Evolutionary conservation across 2,888 invertebrate genomes (phyloP).

Genomic region (Antheraea assamensis): DNA sequence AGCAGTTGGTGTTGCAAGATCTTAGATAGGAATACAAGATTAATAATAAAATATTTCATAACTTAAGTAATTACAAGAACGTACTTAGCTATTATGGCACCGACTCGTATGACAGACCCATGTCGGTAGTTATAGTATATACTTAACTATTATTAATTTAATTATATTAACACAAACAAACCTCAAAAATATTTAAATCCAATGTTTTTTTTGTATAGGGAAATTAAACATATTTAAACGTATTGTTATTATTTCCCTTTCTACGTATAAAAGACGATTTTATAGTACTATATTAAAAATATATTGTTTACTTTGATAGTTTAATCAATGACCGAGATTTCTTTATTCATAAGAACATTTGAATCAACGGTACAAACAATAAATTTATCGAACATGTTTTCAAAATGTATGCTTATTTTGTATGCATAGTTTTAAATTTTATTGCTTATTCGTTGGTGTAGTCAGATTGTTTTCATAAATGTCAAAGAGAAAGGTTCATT

Average conservation of each 20-base stretch:
- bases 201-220: neutral
- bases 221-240: neutral
- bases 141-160: neutral
- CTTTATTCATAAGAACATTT: neutral
- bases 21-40: neutral
- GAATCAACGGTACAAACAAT: conserved; percentile 4
- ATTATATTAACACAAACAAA: neutral
- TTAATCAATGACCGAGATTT: neutral
- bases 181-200: neutral
- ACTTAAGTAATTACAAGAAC: neutral
- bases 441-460: neutral
- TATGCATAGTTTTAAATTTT: neutral
- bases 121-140: neutral
- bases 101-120: neutral
- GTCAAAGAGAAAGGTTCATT: conserved; percentile 1
- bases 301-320: neutral
- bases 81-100: neutral
- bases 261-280: neutral
- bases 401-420: neutral
- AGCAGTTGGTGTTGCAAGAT: neutral
- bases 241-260: neutral
- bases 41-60: neutral
- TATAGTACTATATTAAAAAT: neutral
- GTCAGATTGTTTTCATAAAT: neutral
- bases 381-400: neutral